Evolutionary conservation across 2,888 invertebrate species (phyloP).

Genomic region (Acronicta alni): DNA sequence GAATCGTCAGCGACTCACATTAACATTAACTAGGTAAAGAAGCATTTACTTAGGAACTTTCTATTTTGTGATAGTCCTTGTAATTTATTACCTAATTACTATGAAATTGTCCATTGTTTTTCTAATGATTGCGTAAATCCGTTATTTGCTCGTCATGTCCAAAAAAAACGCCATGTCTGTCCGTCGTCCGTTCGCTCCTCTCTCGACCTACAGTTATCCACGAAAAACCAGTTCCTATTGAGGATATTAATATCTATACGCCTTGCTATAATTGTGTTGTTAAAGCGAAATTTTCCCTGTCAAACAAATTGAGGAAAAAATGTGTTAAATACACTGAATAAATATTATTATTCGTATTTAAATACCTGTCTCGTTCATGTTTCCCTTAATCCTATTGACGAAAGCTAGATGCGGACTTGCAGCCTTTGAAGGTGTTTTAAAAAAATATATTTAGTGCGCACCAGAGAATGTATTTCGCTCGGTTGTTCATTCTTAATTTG

Average conservation of each 20-base stretch:
- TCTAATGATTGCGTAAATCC: conserved; percentile 65
- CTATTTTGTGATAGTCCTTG: conserved; percentile 57
- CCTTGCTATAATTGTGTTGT: background rate
- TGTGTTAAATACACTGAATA: background rate
- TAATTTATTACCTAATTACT: conserved; percentile 55
- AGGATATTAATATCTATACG: conserved; percentile 5
- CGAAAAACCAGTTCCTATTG: conserved; percentile 40
- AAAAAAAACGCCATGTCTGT: conserved; percentile 25
- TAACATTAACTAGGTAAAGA: conserved; percentile 20
- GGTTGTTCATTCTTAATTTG: conserved; percentile 53
- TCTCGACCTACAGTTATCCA: conserved; percentile 53
- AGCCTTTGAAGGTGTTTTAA: too few relatives aligned
- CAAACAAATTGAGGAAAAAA: background rate
- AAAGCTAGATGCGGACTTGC: too few relatives aligned
- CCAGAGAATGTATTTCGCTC: conserved; percentile 33
- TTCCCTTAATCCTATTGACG: too few relatives aligned
- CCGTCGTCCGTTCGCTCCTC: conserved; percentile 51
- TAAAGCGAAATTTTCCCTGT: background rate
- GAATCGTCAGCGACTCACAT: conserved; percentile 24
- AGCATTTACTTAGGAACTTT: conserved; percentile 51
- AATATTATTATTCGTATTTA: too few relatives aligned
- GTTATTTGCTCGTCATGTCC: conserved; percentile 61
- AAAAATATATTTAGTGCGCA: background rate
- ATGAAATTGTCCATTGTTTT: conserved; percentile 63
- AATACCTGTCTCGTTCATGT: too few relatives aligned